These are phyloP conservation scores for Agrochola litura DNA, from an alignment of 2,888 invertebrate species.

Conservation along the genomic window DNA sequence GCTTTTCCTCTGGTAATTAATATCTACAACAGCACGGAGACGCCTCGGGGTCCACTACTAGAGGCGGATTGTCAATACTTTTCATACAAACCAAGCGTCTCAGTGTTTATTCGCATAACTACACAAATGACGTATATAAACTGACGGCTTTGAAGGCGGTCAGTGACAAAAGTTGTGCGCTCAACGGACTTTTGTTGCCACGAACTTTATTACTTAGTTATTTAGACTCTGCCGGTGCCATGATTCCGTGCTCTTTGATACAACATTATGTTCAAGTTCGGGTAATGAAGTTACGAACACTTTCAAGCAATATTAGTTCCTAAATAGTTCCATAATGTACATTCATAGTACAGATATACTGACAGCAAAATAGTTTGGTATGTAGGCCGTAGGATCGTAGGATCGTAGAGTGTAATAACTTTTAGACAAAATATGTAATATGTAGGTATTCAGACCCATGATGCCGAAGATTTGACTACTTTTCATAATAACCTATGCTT, in stretches of 20 bases:
- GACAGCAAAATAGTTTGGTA: background rate
- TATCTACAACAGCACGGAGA: no score
- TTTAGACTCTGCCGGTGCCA: background rate
- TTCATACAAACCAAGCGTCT: no score
- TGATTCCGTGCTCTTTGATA: background rate
- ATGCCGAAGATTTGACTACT: no score
- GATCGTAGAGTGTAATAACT: background rate
- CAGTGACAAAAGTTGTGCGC: background rate
- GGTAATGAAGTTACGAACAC: slow-evolving; percentile 2
- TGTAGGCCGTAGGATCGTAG: background rate
- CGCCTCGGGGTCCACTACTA: no score
- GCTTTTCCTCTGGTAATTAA: no score
- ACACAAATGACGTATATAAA: no score
- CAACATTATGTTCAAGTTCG: background rate
- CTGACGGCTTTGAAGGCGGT: no score
- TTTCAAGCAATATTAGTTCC: slow-evolving; percentile 4
- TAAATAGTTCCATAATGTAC: background rate
- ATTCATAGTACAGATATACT: background rate
- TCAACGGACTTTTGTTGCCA: background rate
- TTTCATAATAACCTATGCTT: no score
- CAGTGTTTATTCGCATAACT: no score
- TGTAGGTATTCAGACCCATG: no score
- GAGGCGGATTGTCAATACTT: no score
- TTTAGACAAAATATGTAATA: background rate
- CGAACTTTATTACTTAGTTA: background rate